Evolutionary conservation across 2,113 vertebrate genomes (phyloP), one percentile per base, ranked within the genome.

Genomic region (Pampusana beccarii): DNA sequence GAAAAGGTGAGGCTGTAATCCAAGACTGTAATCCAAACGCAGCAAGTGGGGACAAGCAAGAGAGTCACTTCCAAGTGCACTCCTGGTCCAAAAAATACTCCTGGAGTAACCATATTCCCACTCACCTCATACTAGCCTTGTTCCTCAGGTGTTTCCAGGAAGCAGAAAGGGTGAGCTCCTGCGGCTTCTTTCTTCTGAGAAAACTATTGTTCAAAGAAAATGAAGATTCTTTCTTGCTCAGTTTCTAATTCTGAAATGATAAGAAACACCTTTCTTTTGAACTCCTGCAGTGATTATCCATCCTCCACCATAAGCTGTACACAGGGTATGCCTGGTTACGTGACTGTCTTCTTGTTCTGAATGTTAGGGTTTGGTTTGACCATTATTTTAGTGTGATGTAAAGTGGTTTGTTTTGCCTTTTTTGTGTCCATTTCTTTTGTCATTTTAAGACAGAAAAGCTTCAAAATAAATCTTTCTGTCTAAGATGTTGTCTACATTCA

Each of bases 241-340:
- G 16, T n/a, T 87, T 13, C 31, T 57, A 25, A 36, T 7, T 2
- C 56, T 79, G 61, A 90, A 75, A 75, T 40, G 11, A 4, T 16
- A n/a, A 25, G 17, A 64, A 57, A 38, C 40, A 70, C 11, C 11
- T 73, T 90, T 21, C 33, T 14, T 13, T 0, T 40, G 56, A 48
- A 18, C 3, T 78, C 20, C 40, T 19, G 3, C 54, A 17, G 31
- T 3, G 46, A 29, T 38, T 34, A 16, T 15, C 25, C 38, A 16
- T 29, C 58, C 34, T 69, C 51, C 13, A 42, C 7, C 60, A 8
- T 21, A 19, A 40, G 10, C 4, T 54, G 40, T 40, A 13, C 25
- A 16, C 0, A 2, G 57, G 12, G 2, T 31, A 8, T 16, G 7
- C n/a, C 36, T 61, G 38, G 9, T 58, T 57, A 44, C 14, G 9